phyloP scores from a whole-genome alignment of 92 coral and sea anemone species.

The Scolanthus callimorphus region DNA sequence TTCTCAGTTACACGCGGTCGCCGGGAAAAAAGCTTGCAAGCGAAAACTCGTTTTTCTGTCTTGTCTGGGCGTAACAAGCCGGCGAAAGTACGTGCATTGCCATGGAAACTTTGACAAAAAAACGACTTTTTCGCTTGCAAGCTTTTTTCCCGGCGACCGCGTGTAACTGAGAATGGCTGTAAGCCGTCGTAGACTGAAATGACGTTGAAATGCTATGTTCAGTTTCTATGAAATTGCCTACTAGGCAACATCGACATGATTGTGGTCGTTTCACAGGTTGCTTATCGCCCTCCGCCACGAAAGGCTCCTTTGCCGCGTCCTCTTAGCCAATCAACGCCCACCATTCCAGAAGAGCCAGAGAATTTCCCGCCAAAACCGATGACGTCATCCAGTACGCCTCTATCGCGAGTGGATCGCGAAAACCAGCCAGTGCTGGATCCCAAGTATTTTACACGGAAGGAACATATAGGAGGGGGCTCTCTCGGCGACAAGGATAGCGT shows the following conservation, averaged over 20 bases:
- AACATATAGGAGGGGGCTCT: conserved; percentile 21
- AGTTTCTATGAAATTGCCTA: not conserved
- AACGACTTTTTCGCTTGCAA: no score
- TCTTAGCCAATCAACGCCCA: conserved; percentile 84
- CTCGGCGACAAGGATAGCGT: conserved; percentile 6
- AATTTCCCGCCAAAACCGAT: conserved; percentile 16
- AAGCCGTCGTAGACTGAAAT: conserved; percentile 5
- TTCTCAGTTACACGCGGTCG: no score
- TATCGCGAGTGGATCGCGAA: conserved; percentile 41
- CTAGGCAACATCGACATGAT: not conserved
- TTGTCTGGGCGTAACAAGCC: no score
- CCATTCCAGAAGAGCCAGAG: conserved; percentile 69
- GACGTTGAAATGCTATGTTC: not conserved
- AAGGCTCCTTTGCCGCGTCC: conserved; percentile 68
- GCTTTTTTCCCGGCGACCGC: no score
- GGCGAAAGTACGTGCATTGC: no score
- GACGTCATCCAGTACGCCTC: conserved; percentile 11
- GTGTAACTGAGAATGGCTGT: no score
- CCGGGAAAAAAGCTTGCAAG: no score
- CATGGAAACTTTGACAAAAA: no score
- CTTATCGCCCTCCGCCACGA: conserved; percentile 46
- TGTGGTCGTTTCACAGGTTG: conserved; percentile 9
- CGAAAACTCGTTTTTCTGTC: no score
- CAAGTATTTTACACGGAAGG: conserved; percentile 75
- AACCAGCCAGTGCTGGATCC: conserved; percentile 86